Conservation (phyloP, 2,888 invertebrate genomes). For the Julus scanicus region DNA sequence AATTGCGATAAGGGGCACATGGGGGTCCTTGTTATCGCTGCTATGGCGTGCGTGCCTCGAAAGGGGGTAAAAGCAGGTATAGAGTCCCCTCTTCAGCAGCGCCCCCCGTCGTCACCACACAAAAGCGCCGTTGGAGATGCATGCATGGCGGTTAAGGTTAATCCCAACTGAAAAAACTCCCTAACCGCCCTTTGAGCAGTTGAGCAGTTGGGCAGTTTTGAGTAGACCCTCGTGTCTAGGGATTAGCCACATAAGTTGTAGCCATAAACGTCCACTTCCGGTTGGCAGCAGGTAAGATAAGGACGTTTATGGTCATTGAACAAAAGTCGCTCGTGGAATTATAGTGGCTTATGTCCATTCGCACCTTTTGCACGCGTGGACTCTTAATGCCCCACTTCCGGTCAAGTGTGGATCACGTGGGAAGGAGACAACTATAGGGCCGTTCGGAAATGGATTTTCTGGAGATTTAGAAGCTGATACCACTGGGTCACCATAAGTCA, state of each 20-base stretch:
- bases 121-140: too few species aligned
- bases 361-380: constrained; percentile 10
- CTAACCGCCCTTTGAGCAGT: too few species aligned
- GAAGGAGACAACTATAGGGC: neutral
- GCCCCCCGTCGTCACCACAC: too few species aligned
- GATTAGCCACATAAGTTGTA: neutral
- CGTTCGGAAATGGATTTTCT: neutral
- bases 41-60: too few species aligned
- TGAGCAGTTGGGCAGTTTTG: neutral
- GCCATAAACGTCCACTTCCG: neutral
- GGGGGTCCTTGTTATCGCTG: too few species aligned
- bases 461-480: neutral
- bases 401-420: neutral
- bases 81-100: too few species aligned
- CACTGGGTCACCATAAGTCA: neutral
- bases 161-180: too few species aligned
- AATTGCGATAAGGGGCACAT: too few species aligned
- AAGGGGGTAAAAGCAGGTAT: too few species aligned
- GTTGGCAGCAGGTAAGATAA: constrained; percentile 19
- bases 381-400: constrained; percentile 16
- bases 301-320: neutral
- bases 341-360: constrained; percentile 20
- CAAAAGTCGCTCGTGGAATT: neutral
- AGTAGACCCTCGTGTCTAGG: neutral
- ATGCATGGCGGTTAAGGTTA: too few species aligned